Evolutionary conservation across 2,888 invertebrate species (phyloP), one percentile per base, ranked within the genome.

Genomic region (Coremacera marginata): DNA sequence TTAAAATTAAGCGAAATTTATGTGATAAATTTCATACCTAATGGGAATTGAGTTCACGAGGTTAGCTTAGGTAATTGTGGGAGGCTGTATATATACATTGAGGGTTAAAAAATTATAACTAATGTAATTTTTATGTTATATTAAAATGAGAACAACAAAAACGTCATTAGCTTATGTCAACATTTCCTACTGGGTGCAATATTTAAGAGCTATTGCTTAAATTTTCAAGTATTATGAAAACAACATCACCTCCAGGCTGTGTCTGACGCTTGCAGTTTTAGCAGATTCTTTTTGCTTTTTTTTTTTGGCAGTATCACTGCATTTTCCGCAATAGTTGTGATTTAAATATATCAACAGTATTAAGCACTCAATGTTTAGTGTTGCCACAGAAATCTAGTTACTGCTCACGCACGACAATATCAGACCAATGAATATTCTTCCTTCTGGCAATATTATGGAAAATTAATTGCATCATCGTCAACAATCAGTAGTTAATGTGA

Each of bases 1-100:
- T 74, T 74, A 55, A 67, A 65, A 74, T 67, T 67, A 67, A 65
- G 49, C 52, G 34, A 73, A 74, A 74, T 67, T 65, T 74, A 37
- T 67, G 65, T 57, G 65, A 19, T 51, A 52, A 74, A 65, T 57
- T 55, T 74, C 22, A 19, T 71, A 57, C 5, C 57, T 37, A 55
- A 55, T 63, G 19, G n/a, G 37, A 72, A 63, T 74, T 34, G 74
- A 22, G 72, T 31, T 72, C 72, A 55, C n/a, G 25, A n/a, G 68
- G 68, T 51, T 51, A 51, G 37, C 9, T 44, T 22, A 9, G 8
- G 67, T 44, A 37, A 67, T 34, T n/a, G n/a, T 55, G 55, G 60
- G 60, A 60, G 25, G 25, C 55, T 55, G 55, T 19, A 55, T 55
- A 37, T 67, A 34, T 55, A 37, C 44, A 34, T 31, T 37, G 25